These are phyloP conservation scores for Uria aalge DNA, from an alignment of 2,113 vertebrate genomes.

Conservation along the genomic window DNA sequence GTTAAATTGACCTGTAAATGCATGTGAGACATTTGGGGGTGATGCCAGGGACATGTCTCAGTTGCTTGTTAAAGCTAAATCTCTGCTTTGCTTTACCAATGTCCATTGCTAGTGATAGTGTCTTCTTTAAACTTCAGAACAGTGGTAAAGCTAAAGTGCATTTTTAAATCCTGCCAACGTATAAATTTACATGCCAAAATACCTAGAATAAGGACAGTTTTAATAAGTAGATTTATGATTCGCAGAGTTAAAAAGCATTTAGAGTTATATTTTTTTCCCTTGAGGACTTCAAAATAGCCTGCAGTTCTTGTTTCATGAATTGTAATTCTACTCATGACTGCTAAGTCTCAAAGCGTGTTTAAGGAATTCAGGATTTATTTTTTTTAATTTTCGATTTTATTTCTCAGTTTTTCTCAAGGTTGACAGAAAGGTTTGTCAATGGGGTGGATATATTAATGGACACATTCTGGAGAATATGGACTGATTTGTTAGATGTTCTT, in stretches of 20 bases:
- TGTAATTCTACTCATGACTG: not conserved
- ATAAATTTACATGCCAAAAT: not conserved
- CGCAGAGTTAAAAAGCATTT: not conserved
- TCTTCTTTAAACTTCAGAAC: not conserved
- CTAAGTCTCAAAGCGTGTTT: not conserved
- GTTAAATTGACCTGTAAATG: not conserved
- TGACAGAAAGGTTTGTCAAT: constrained; percentile 92
- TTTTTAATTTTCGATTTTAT: constrained; percentile 29
- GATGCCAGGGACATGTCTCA: not conserved
- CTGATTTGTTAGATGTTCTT: constrained; percentile 90
- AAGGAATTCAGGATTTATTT: not conserved
- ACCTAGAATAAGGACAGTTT: not conserved
- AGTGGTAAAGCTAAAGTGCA: not conserved
- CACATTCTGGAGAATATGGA: constrained; percentile 92
- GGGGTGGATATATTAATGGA: constrained; percentile 91
- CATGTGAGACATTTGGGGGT: not conserved
- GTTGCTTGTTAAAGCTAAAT: not conserved
- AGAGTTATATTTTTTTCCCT: not conserved
- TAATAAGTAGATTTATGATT: not conserved
- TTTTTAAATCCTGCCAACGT: not conserved
- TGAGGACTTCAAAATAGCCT: not conserved
- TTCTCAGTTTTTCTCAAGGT: constrained; percentile 89
- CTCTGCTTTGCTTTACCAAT: not conserved
- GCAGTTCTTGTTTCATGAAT: not conserved
- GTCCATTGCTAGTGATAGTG: not conserved